Conservation (phyloP, 2,113 vertebrate genomes). For the Pangasianodon hypophthalmus region DNA sequence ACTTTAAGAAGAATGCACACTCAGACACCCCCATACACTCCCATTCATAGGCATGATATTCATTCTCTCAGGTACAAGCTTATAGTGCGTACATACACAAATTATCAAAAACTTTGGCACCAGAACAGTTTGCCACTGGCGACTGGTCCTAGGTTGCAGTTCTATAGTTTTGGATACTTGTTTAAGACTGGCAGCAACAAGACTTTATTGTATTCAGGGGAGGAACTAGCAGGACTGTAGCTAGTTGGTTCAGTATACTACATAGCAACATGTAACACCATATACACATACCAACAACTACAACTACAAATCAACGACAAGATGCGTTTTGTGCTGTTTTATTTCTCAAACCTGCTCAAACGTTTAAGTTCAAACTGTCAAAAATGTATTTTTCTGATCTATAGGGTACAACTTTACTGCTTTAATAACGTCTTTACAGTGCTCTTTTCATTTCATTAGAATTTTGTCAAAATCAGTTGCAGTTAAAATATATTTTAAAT, state of each 20-base stretch:
- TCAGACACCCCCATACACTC: background rate
- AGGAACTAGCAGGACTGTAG: background rate
- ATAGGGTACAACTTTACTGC: background rate
- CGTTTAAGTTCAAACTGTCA: background rate
- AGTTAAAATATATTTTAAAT: too few species aligned
- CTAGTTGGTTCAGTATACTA: background rate
- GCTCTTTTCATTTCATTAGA: too few species aligned
- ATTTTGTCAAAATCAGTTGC: too few species aligned
- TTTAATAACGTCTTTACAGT: background rate
- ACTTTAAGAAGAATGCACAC: background rate
- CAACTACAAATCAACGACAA: too few species aligned
- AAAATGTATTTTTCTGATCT: background rate
- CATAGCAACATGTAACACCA: background rate
- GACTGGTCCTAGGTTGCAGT: background rate
- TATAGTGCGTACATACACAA: background rate
- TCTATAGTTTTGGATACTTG: background rate
- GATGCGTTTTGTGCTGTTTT: too few species aligned
- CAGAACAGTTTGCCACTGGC: background rate
- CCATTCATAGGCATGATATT: background rate
- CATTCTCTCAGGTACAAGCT: background rate
- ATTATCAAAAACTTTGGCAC: background rate
- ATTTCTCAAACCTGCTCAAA: too few species aligned
- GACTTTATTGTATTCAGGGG: background rate
- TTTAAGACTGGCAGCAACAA: background rate
- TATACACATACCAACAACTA: background rate